These are phyloP conservation scores for Ectemnius cavifrons DNA, from an alignment of 2,888 invertebrate species.

Conservation along the genomic window DNA sequence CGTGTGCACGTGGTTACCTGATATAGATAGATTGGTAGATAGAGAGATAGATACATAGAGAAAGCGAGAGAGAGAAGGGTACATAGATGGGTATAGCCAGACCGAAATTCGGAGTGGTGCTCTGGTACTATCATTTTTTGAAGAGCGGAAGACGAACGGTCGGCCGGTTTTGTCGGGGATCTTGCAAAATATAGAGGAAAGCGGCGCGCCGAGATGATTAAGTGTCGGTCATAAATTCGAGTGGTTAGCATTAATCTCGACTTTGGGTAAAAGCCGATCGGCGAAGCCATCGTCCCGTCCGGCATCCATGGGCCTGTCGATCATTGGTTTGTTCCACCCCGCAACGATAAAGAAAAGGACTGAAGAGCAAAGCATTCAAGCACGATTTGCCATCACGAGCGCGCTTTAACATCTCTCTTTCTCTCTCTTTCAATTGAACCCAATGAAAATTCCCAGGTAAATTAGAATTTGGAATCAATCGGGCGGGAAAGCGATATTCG, in stretches of 20 bases:
- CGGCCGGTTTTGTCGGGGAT: neutral
- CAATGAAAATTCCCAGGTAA: neutral
- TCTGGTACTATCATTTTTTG: neutral
- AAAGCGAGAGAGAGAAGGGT: no score
- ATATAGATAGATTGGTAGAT: no score
- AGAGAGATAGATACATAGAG: no score
- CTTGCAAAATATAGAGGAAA: neutral
- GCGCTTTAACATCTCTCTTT: neutral
- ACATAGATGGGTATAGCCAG: neutral
- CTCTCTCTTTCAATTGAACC: neutral
- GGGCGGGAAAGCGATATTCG: neutral
- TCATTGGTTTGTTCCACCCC: neutral
- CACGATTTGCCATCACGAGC: neutral
- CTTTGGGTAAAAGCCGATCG: constrained; percentile 40
- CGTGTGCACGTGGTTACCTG: no score
- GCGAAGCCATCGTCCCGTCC: neutral
- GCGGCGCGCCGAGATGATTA: constrained; percentile 36
- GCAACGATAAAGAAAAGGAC: constrained; percentile 2
- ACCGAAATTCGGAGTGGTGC: neutral
- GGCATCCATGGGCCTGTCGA: constrained; percentile 7
- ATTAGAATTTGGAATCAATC: neutral
- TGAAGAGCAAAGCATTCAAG: neutral
- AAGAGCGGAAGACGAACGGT: neutral
- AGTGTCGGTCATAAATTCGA: constrained; percentile 42
- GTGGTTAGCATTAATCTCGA: constrained; percentile 33